Percentiles rank a stretch among this genome's conserved stretches.
Conservation (phyloP, 2,113 vertebrate genomes). For the Centropus unirufus region DNA sequence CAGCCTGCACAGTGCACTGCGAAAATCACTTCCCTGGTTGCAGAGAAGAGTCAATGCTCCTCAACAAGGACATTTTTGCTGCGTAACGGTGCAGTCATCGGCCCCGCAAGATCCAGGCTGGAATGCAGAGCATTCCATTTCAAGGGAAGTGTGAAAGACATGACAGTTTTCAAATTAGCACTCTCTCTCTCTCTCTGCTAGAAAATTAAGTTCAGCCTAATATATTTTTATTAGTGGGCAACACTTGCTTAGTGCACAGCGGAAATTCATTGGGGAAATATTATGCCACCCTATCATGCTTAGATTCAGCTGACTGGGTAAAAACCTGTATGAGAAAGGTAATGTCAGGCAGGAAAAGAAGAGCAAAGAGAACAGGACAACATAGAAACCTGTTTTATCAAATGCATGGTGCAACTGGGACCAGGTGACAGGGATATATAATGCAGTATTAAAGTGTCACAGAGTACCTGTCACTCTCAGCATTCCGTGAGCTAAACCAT, state of each 20-base stretch:
- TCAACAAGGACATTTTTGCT: neutral
- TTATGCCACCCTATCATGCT: neutral
- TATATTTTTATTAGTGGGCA: neutral
- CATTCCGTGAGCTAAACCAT: neutral
- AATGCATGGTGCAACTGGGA: neutral
- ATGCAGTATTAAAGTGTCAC: neutral
- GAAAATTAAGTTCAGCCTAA: neutral
- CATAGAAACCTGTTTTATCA: neutral
- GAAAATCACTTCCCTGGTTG: neutral
- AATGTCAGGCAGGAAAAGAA: neutral
- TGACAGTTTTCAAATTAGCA: neutral
- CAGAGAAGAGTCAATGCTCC: neutral
- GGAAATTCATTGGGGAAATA: neutral
- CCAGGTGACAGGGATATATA: conserved; percentile 8
- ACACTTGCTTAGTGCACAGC: neutral
- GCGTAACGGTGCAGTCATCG: neutral
- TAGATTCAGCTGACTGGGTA: conserved; percentile 9
- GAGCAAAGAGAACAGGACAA: neutral
- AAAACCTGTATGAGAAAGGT: neutral
- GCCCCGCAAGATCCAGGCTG: neutral
- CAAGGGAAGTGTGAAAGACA: neutral
- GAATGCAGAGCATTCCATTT: neutral
- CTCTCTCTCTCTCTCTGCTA: neutral
- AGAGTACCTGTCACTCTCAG: neutral
- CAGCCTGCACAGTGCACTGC: neutral